Evolutionary conservation across 2,113 vertebrate genomes (phyloP).

Genomic region (Kryptolebias marmoratus): DNA sequence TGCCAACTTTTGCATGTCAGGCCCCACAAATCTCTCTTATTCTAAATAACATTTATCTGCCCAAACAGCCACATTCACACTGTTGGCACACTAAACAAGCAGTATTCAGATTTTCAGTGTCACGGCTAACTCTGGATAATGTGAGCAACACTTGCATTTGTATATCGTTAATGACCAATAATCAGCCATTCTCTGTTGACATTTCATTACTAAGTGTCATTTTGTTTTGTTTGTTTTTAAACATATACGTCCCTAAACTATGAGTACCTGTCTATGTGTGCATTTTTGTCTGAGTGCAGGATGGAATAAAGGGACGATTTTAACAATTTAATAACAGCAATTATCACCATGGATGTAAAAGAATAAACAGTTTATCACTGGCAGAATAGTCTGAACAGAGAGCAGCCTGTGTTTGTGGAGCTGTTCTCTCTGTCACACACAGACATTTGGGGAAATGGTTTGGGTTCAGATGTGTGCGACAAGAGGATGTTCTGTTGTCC

Average conservation of each 20-base stretch:
- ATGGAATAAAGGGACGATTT: slow-evolving; percentile 41
- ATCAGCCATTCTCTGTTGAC: too few relatives aligned
- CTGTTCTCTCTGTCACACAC: slow-evolving; percentile 37
- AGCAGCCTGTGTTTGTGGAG: slow-evolving; percentile 31
- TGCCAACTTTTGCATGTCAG: slow-evolving; percentile 1
- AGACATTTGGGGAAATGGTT: neutral
- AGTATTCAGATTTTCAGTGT: neutral
- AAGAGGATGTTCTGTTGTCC: slow-evolving; percentile 23
- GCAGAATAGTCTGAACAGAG: slow-evolving; percentile 32
- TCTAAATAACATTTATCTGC: neutral
- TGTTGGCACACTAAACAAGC: neutral
- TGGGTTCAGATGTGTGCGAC: neutral
- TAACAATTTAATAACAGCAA: slow-evolving; percentile 55
- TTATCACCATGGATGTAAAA: slow-evolving; percentile 25
- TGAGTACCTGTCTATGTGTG: slow-evolving; percentile 1
- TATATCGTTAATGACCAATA: neutral
- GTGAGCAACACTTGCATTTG: neutral
- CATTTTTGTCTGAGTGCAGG: slow-evolving; percentile 20
- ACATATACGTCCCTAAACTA: neutral
- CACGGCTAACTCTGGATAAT: neutral
- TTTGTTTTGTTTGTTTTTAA: slow-evolving; percentile 12
- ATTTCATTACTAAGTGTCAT: neutral
- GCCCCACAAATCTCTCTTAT: neutral
- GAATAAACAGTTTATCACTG: slow-evolving; percentile 34
- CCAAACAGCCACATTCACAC: neutral